Base-by-base conservation (phyloP, 2,888 invertebrate genomes). In the Acanthosepion pharaonis region DNA sequence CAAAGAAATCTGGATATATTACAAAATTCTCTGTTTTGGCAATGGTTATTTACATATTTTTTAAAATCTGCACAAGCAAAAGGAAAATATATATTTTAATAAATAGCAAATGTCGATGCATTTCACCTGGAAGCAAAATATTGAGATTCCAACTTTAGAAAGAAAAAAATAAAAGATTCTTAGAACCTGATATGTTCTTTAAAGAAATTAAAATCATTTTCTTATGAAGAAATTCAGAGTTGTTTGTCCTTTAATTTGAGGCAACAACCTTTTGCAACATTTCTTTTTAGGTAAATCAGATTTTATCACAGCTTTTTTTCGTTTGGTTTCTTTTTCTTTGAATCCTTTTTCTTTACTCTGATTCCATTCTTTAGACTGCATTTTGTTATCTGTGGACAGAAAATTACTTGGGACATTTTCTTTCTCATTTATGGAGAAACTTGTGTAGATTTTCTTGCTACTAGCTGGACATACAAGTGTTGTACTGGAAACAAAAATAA, bases 191-290 rank as follows among this genome's bases (percentile, higher is more conserved):
- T 51, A 0, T 51, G 9, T 15, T 51, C 51, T 15, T 8, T 55
- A 8, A 78, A 11, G n/a, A 78, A n/a, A 78, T 78, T n/a, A 6
- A 28, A 78, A n/a, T 78, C 18, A 78, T 78, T 78, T 78, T 78
- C n/a, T 78, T 18, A 78, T 11, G 5, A 78, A 78, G 78, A 78
- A 78, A 78, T 78, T 51, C 48, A 93, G 48, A 51, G 93, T n/a
- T 93, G 93, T n/a, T 51, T 96, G 96, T 94, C 96, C 96, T 95
- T 96, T 96, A 95, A 96, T 95, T 95, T 96, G 96, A 28, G 96
- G 96, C 94, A 96, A 92, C 33, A 96, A 95, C 94, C 96, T 96
- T 91, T 96, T 95, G 28, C 96, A 94, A 94, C 96, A 96, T 59
- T 96, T 95, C 94, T 95, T 96, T 33, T 95, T 95, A 91, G 95